Evolutionary conservation across 2,113 vertebrate species (phyloP), one percentile per base, ranked within the genome.

Genomic region (Tor tambroides): DNA sequence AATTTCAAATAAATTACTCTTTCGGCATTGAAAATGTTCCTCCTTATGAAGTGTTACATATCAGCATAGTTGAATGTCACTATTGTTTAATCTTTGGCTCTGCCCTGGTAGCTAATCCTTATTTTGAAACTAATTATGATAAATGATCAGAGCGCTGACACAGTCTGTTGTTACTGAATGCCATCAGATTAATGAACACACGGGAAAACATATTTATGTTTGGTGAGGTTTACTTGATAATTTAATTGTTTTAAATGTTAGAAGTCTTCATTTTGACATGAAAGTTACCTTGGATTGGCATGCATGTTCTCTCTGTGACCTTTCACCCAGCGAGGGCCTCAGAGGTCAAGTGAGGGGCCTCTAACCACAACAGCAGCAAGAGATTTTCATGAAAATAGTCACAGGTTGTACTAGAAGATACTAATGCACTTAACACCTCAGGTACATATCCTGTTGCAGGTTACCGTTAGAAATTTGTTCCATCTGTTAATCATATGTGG

Each of bases 381-480:
- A 6, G 21, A 23, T 59, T 2, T 59, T 75, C 23, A 75, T 46
- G 72, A 75, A 75, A 75, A 75, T 46, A 46, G 23, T 12, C 12
- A 15, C 38, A 4, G 41, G 2, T 75, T 75, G 38, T 26, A 1
- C 23, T 75, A 8, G 72, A n/a, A 75, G 41, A 46, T 75, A 26
- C 72, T 75, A 41, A 46, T 75, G 17, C 5, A 3, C 12, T 75
- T 46, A 75, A 75, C 72, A 75, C 72, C 72, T 75, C 23, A 46
- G 11, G 41, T 43, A 15, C 23, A 59, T 59, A 38, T 56, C 30
- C 59, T 63, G 51, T 80, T 80, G 78, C 19, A 54, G 10, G 10
- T 61, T 63, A 38, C 56, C 59, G 56, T 81, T 63, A 41, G 61
- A 63, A 81, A 81, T 49, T n/a, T n/a, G 30, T 65, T 59, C 32